Base-by-base conservation (phyloP, 2,888 invertebrate species). In the Megamerina dolium region DNA sequence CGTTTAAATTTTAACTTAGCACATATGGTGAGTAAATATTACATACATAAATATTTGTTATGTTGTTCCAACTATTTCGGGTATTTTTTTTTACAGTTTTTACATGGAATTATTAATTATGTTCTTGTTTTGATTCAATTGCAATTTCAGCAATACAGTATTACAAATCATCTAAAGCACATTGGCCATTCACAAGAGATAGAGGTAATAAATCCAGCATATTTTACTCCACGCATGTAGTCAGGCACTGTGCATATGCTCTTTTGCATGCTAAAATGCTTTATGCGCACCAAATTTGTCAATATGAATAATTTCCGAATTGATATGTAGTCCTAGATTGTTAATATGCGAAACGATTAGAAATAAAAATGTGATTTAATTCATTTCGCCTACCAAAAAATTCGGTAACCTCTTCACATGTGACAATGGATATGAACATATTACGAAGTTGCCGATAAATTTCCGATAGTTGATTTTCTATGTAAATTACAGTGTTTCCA, bases 121-220 rank as follows among this genome's bases (percentile, higher is more conserved):
- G 61, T 66, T 10, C 46, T 68, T 12, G 53, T 68, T 14, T 37
- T 68, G 26, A 61, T 68, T 13, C 67, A 68, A 43, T 31, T 69
- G 23, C 58, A 68, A 10, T 60, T 62, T 10, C 70, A 67, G 37
- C 60, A 63, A 43, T 52, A 56, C 13, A 55, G 48, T 31, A 49
- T 56, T 26, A 52, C 51, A n/a, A 51, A 53, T 14, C 49, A 20
- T 1, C 19, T 51, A 13, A 45, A 45, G 13, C 17, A 4, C 5
- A 5, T 32, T 8, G 21, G 23, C 1, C 33, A 53, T 12, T 37
- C 43, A 14, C 44, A 43, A 2, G 54, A 63, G 41, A 55, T 54
- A 13, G 51, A 56, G 17, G 17, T 59, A 5, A 38, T 59, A n/a
- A n/a, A n/a, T n/a, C n/a, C n/a, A n/a, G n/a, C n/a, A n/a, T n/a